Base-by-base conservation (phyloP, 2,888 invertebrate genomes). In the Heliconius ethilla region DNA sequence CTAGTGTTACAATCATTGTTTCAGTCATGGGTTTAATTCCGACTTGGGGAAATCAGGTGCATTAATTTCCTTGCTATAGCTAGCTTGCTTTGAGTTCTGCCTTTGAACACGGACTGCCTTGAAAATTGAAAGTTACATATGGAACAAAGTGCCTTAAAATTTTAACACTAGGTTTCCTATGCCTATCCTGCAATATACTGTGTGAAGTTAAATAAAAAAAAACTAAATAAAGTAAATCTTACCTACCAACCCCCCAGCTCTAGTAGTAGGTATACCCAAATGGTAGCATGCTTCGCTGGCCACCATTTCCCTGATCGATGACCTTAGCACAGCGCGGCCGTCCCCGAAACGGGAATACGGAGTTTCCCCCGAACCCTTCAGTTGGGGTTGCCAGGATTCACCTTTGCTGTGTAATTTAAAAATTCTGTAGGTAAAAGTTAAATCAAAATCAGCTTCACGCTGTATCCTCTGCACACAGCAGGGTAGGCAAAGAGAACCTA, bases 271-370 rank as follows among this genome's bases (percentile, higher is more conserved):
- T 72, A 94, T 86, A 59, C 95, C 95, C 11, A 95, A 89, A 78
- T 90, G 85, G 83, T 91, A 76, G 85, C 94, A 94, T 0, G 95
- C 95, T 82, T 95, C 95, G n/a, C 96, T 96, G 11, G 95, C 96
- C 0, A 96, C 86, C 92, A 96, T 96, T 90, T 96, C 96, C 72
- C 96, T 87, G 69, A 96, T 90, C 4, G 95, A 95, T 1, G 96
- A 96, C n/a, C 96, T 91, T 1, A 96, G 89, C 2, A 96, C 96
- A n/a, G 96, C 96, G 51, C 96, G 92, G 0, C 96, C 96, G 87
- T 96, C 96, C 0, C 96, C 96, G 82, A 95, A 92, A 22, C 96
- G 92, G 0, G 96, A 96, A 88, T 95, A 96, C 0, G 96, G 96
- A 0, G 96, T 96, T 83, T 92, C 92, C 0, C 96, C 96, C 0